These are phyloP conservation scores for Semnopithecus entellus DNA, from an alignment of 2,113 vertebrate species.

Conservation along the genomic window DNA sequence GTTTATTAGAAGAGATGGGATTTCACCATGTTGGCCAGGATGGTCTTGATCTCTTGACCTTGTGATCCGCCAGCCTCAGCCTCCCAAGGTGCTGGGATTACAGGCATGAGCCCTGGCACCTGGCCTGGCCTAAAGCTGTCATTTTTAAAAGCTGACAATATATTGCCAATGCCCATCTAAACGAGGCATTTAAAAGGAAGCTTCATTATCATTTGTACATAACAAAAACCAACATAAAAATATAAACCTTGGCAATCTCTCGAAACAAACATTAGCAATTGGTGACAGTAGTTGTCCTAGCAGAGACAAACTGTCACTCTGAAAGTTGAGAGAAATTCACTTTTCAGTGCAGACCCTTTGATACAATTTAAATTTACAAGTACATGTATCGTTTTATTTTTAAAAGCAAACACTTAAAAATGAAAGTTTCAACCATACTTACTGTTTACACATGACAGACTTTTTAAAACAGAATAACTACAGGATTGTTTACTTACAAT, in stretches of 20 bases:
- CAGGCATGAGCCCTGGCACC: too few species aligned
- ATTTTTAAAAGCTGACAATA: background rate
- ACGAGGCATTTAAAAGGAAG: background rate
- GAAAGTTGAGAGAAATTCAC: background rate
- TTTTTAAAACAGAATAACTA: background rate
- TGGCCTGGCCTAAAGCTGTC: background rate
- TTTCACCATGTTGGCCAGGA: too few species aligned
- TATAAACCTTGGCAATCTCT: background rate
- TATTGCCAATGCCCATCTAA: background rate
- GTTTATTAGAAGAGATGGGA: too few species aligned
- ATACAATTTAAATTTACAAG: background rate
- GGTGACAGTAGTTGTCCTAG: background rate
- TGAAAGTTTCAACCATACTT: background rate
- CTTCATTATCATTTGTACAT: background rate
- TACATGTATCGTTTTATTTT: background rate
- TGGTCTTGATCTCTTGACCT: too few species aligned
- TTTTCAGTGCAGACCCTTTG: background rate
- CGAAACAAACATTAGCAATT: background rate
- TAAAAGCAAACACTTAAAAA: slow-evolving; percentile 18
- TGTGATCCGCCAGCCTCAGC: too few species aligned
- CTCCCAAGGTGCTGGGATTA: too few species aligned
- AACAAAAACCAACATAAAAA: background rate
- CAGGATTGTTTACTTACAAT: slow-evolving; percentile 86
- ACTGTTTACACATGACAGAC: background rate
- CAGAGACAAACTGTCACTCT: background rate